Evolutionary conservation across 2,888 invertebrate genomes (phyloP).

Genomic region (Phoenoteleia sp.): DNA sequence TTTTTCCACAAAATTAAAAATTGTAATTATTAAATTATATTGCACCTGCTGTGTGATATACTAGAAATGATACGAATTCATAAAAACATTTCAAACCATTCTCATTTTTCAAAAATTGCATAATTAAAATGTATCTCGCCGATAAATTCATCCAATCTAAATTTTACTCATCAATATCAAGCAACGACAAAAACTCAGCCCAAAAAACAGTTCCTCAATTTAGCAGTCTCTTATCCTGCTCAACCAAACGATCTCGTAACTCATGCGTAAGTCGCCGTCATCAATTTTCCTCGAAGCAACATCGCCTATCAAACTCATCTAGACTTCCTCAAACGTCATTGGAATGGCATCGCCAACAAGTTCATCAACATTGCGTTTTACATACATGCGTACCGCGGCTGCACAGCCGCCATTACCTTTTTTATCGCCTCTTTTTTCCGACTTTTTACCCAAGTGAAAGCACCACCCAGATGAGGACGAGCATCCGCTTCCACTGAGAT

Average conservation of each 20-base stretch:
- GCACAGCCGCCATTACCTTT: slow-evolving; percentile 22
- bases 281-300: slow-evolving; percentile 52
- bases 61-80: too few species aligned
- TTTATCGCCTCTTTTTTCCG: neutral
- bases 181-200: neutral
- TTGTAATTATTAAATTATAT: too few species aligned
- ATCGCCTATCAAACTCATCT: slow-evolving; percentile 57
- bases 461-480: slow-evolving; percentile 36
- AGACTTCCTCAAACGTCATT: slow-evolving; percentile 62
- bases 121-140: neutral
- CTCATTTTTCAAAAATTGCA: neutral
- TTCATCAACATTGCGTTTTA: slow-evolving; percentile 52
- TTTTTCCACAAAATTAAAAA: too few species aligned
- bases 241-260: slow-evolving; percentile 39
- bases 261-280: slow-evolving; percentile 39
- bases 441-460: slow-evolving; percentile 17
- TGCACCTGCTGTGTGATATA: too few species aligned
- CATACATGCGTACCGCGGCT: slow-evolving; percentile 4
- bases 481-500: slow-evolving; percentile 56
- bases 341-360: slow-evolving; percentile 57
- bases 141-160: neutral
- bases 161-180: neutral
- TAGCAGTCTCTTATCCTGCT: slow-evolving; percentile 22
- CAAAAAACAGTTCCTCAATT: slow-evolving; percentile 53
- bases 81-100: too few species aligned